phyloP scores from a whole-genome alignment of 2,888 invertebrate genomes.

The Capitulum mitella region DNA sequence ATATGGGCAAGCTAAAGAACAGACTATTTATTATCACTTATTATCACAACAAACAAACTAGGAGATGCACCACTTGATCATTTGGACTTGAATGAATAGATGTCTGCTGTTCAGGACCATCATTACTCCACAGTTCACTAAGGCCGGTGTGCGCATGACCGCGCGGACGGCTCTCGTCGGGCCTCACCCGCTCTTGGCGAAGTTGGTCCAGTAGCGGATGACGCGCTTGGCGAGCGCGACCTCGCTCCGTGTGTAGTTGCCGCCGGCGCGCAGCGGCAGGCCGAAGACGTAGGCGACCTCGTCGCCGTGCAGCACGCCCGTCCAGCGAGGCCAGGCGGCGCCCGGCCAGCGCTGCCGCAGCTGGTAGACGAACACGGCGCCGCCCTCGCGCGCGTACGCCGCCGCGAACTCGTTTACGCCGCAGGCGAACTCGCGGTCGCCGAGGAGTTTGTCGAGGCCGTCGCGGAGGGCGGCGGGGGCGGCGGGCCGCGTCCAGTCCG shows the following conservation, averaged over 20 bases:
- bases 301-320: not conserved
- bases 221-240: slow-evolving; percentile 73
- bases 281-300: slow-evolving; percentile 92
- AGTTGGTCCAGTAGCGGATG: slow-evolving; percentile 94
- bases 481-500: slow-evolving; percentile 80
- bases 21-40: too few species aligned
- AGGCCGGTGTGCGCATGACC: too few species aligned
- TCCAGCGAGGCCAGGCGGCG: not conserved
- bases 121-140: too few species aligned
- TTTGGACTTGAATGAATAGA: too few species aligned
- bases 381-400: not conserved
- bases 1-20: too few species aligned
- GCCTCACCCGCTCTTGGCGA: slow-evolving; percentile 84
- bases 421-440: not conserved
- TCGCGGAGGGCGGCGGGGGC: slow-evolving; percentile 75
- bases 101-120: too few species aligned
- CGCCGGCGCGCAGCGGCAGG: slow-evolving; percentile 77
- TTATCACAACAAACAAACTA: too few species aligned
- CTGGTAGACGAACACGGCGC: not conserved
- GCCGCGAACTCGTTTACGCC: not conserved
- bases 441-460: slow-evolving; percentile 45
- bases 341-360: not conserved
- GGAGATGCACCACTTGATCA: too few species aligned
- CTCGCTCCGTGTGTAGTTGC: slow-evolving; percentile 70
- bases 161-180: too few species aligned